Percentiles rank a stretch among this genome's conserved stretches.
phyloP scores from a whole-genome alignment of 2,888 invertebrate genomes.

The Cerastis rubricosa region DNA sequence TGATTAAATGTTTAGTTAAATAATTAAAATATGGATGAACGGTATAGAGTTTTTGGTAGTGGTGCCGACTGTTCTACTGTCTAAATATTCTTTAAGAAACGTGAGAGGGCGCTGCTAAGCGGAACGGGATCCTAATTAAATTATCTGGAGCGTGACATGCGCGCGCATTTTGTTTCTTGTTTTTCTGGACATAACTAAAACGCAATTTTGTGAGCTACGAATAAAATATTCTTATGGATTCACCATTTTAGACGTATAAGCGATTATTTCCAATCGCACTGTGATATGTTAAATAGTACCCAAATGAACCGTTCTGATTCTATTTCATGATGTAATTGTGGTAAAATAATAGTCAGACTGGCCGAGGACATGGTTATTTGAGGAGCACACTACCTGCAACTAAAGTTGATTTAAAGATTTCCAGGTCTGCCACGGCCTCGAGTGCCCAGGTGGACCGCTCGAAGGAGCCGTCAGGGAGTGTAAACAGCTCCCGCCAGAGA shows the following conservation, averaged over 20 bases:
- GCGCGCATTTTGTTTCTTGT: slow-evolving; percentile 78
- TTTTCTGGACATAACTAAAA: slow-evolving; percentile 77
- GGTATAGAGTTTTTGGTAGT: slow-evolving; percentile 51
- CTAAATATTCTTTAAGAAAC: slow-evolving; percentile 83
- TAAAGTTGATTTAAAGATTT: too few relatives aligned
- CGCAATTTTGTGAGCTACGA: slow-evolving; percentile 71
- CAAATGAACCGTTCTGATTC: too few relatives aligned
- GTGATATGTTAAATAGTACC: background rate
- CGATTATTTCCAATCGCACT: background rate
- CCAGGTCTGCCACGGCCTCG: too few relatives aligned
- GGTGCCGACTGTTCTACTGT: slow-evolving; percentile 36
- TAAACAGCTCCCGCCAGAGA: too few relatives aligned
- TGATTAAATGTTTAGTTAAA: slow-evolving; percentile 1
- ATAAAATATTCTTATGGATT: background rate
- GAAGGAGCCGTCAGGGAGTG: too few relatives aligned
- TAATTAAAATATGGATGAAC: slow-evolving; percentile 37
- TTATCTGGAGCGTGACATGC: slow-evolving; percentile 86
- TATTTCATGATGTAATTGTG: too few relatives aligned
- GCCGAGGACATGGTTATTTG: too few relatives aligned
- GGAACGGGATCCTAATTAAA: slow-evolving; percentile 90
- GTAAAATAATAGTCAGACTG: too few relatives aligned
- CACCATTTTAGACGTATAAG: background rate
- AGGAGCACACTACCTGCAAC: too few relatives aligned
- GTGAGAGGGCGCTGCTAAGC: slow-evolving; percentile 81
- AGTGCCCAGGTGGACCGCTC: too few relatives aligned